Evolutionary conservation across 1,140 invertebrate species (phyloP), one percentile per base, ranked within the genome.

Genomic region (Antheraea mylitta): DNA sequence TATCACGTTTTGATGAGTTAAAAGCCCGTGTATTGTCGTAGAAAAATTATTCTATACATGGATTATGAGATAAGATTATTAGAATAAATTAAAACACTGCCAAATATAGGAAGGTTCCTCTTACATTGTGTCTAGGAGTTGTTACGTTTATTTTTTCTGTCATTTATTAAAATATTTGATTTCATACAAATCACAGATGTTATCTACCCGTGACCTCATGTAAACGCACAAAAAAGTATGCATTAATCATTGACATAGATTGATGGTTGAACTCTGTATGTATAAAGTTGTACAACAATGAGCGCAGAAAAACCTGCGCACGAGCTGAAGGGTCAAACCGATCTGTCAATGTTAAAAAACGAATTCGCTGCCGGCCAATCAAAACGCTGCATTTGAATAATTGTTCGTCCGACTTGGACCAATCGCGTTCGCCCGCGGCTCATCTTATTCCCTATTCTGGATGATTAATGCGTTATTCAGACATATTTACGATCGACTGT

Each of bases 261-360:
- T 74, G 75, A 81, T 79, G 64, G 53, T 22, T 64, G 38, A 48
- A 58, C 37, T 59, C 59, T 18, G 16, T 59, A 66, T 66, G 71
- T 68, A 74, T 74, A 75, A 67, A 75, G 63, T 67, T 69, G 67
- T 9, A 79, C 73, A 77, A 81, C 72, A 79, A 73, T 64, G 63
- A 65, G 66, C 48, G 67, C 66, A 65, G 53, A 68, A 42, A 58
- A 45, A 66, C 74, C 75, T 89, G 87, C 85, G 87, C 85, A 79
- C 65, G 87, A 86, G 85, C 86, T 78, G 86, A 86, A 86, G 86
- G 85, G 84, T 75, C 81, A 81, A 78, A 87, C 83, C 83, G 80
- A 85, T 89, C 85, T 83, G 83, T 83, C 83, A 79, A 79, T 74
- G 75, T 80, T 78, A 82, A 85, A 87, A 87, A 85, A 73, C 74